Base-by-base conservation (phyloP, 2,888 invertebrate genomes). In the Tenthredo distinguenda region DNA sequence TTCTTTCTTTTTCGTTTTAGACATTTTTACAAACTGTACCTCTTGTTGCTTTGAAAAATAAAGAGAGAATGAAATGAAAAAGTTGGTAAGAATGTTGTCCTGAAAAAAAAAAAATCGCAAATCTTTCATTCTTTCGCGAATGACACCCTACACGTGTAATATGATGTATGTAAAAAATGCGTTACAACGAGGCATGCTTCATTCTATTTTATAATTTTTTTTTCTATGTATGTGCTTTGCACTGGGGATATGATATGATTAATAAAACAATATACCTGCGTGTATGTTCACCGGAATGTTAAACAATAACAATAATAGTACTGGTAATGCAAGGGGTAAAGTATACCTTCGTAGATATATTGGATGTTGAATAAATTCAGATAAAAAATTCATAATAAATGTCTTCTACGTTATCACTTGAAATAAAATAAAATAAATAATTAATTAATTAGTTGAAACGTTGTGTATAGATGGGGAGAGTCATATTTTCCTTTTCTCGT, bases 271-370 rank as follows among this genome's bases (percentile, higher is more conserved):
- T 34, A 68, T 68, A 62, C 26, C 26, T 62, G 62, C 62, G 26
- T 26, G 62, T 10, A 68, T 68, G 31, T 55, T 55, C 21, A 50
- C 6, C 77, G 77, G 77, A 77, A 77, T 77, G 77, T 77, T 55
- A 34, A 34, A 37, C 34, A 55, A 77, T 77, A 34, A 55, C n/a
- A 34, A 77, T 77, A 18, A 55, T 50, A n/a, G 26, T 34, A 77
- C n/a, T 40, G 21, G 55, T 34, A 68, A 68, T 68, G 31, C 18
- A 26, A 68, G 34, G 68, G 68, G 34, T 18, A 34, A 34, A 68
- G 40, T 72, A 37, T 72, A 72, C 2, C 62, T 26, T 62, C 5
- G 12, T 62, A 26, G 21, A 26, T 62, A 62, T 26, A 58, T 26
- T 26, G 10, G 26, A 62, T 26, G 10, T 62, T 26, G 21, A 7